Conservation (phyloP, 2,797 vertebrate genomes). For the Tolypeutes matacus region DNA sequence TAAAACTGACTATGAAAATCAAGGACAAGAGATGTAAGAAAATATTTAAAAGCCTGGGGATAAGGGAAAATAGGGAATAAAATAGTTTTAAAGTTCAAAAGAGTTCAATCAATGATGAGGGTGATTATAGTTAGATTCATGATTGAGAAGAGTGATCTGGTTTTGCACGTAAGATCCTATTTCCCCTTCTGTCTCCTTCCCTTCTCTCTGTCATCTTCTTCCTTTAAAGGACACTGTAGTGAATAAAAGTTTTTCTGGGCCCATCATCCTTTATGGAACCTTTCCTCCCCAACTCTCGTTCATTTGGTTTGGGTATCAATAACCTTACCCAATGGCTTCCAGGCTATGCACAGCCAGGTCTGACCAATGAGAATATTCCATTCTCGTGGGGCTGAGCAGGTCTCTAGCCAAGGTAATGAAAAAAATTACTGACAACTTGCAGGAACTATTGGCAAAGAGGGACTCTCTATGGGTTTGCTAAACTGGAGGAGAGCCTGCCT, state of each 20-base stretch:
- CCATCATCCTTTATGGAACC: neutral
- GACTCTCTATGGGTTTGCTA: neutral
- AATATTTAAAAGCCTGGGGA: neutral
- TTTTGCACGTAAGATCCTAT: neutral
- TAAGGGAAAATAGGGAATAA: neutral
- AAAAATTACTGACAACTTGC: neutral
- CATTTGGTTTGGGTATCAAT: neutral
- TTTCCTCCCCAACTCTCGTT: neutral
- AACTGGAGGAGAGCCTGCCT: neutral
- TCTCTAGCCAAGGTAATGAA: neutral
- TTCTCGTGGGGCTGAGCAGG: neutral
- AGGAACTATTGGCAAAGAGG: neutral
- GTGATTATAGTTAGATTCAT: neutral
- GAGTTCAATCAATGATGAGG: neutral
- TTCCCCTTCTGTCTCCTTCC: neutral
- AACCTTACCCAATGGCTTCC: neutral
- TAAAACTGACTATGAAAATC: neutral
- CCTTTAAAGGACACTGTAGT: neutral
- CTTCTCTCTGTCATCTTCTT: neutral
- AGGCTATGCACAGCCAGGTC: neutral
- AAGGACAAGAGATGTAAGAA: neutral
- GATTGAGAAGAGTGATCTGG: neutral
- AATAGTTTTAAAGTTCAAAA: slow-evolving; percentile 10
- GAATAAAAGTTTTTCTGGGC: neutral
- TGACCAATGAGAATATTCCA: neutral